Evolutionary conservation across 2,888 invertebrate genomes (phyloP).

Genomic region (Ctena decussata): DNA sequence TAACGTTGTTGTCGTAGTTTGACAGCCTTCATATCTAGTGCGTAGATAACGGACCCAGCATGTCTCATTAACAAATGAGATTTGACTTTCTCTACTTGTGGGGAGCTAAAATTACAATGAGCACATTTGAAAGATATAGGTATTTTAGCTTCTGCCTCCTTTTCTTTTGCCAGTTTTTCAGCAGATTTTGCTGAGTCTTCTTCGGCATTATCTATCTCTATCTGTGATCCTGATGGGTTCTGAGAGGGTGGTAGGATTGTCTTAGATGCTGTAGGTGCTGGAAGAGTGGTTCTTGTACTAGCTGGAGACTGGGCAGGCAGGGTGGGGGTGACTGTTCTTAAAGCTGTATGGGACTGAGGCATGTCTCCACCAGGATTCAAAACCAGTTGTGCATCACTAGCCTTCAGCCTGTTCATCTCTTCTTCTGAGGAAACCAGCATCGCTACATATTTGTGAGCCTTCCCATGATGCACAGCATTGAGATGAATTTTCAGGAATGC

Average conservation of each 20-base stretch:
- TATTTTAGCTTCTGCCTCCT: conserved; percentile 62
- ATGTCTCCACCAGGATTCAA: conserved; percentile 23
- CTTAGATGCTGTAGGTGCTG: conserved; percentile 2
- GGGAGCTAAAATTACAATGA: conserved; percentile 73
- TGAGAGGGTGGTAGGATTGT: conserved; percentile 15
- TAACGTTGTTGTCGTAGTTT: conserved; percentile 69
- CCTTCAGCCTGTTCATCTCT: conserved; percentile 65
- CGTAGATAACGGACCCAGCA: conserved; percentile 68
- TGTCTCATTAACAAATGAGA: conserved; percentile 69
- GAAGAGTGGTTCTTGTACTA: neutral
- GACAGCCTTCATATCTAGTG: conserved; percentile 71
- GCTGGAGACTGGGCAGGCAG: neutral
- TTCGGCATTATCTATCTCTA: conserved; percentile 63
- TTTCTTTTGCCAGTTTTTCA: conserved; percentile 45
- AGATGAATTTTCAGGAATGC: conserved; percentile 78
- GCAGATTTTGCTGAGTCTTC: conserved; percentile 38
- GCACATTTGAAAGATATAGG: conserved; percentile 75
- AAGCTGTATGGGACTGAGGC: neutral
- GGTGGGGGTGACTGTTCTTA: neutral
- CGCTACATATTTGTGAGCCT: conserved; percentile 79
- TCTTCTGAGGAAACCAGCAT: conserved; percentile 69
- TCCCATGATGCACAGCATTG: conserved; percentile 71
- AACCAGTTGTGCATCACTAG: conserved; percentile 60
- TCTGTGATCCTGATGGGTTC: neutral
- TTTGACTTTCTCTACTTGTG: conserved; percentile 65